Evolutionary conservation across 2,113 vertebrate species (phyloP), one percentile per base, ranked within the genome.

Genomic region (Eulemur macaco): DNA sequence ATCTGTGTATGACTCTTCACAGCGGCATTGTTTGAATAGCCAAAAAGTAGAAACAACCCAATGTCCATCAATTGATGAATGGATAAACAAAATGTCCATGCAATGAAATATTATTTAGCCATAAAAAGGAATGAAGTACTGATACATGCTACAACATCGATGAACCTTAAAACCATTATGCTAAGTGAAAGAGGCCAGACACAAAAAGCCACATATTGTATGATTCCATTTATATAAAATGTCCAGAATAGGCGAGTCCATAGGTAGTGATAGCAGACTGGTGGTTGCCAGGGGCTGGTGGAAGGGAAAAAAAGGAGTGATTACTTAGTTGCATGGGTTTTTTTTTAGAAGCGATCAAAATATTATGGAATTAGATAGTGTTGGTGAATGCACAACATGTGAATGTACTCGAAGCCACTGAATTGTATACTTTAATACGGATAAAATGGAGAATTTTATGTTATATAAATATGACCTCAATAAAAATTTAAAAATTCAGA

Each of bases 301-400:
- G 1, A 83, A 39, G 10, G 11, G 31, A 8, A 15, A 71, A 84
- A 92, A 5, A 14, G 42, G 60, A 95, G 5, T 25, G 9, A 89
- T 52, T 86, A 27, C 12, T 94, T 45, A 69, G 27, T 60, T n/a
- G 10, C 27, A 81, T 82, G 39, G 37, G n/a, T 77, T 91, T 90
- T 91, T 90, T 96, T 82, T 68, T 14, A 2, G 27, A 29, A 17
- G 31, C 71, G 37, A 89, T 74, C 86, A 89, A 94, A 93, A 94
- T 94, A 47, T 85, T 96, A 60, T 93, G 74, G 63, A 97, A 86
- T 89, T 86, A 95, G 47, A 92, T 74, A 85, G 31, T 64, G 31
- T 45, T n/a, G 12, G 25, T 66, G 10, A 15, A 50, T 81, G 29
- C 9, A 47, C 34, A 84, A 60, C 5, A 68, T 74, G 11, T 78